Evolutionary conservation across 1,140 invertebrate species (phyloP).

Genomic region (Drosophila ercepeae): DNA sequence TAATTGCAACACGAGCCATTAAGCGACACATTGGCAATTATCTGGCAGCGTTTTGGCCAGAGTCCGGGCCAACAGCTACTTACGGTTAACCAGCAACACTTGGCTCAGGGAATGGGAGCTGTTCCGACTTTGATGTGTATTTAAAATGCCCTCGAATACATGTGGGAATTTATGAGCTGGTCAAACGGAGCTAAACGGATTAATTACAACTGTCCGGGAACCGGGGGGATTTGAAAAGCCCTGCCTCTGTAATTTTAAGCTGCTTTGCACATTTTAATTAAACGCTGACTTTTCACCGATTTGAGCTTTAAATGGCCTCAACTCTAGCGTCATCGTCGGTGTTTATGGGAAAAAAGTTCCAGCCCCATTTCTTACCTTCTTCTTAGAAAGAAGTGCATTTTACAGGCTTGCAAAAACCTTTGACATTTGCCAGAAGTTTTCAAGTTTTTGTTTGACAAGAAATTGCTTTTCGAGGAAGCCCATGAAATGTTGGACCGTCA

Average conservation of each 20-base stretch:
- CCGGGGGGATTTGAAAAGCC: background rate
- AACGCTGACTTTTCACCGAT: conserved; percentile 27
- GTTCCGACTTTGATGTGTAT: conserved; percentile 68
- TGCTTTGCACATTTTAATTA: conserved; percentile 70
- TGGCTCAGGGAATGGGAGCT: conserved; percentile 22
- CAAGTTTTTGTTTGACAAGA: conserved; percentile 44
- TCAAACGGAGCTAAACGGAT: conserved; percentile 68
- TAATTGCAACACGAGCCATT: conserved; percentile 78
- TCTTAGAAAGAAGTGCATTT: conserved; percentile 24
- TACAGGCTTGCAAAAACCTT: conserved; percentile 39
- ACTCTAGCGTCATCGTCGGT: conserved; percentile 9
- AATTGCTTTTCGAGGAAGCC: conserved; percentile 47
- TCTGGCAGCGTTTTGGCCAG: conserved; percentile 51
- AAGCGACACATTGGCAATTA: conserved; percentile 71
- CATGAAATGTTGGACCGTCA: conserved; percentile 22
- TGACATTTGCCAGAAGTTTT: conserved; percentile 40
- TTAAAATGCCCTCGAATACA: conserved; percentile 61
- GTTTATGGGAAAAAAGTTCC: background rate
- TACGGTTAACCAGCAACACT: conserved; percentile 80
- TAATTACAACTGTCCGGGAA: conserved; percentile 31
- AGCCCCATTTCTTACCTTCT: background rate
- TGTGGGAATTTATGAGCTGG: conserved; percentile 76
- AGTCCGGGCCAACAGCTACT: conserved; percentile 55
- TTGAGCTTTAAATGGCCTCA: conserved; percentile 27
- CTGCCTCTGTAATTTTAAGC: conserved; percentile 46